These are phyloP conservation scores for Globia sparganii DNA, from an alignment of 2,888 invertebrate genomes.

Conservation along the genomic window DNA sequence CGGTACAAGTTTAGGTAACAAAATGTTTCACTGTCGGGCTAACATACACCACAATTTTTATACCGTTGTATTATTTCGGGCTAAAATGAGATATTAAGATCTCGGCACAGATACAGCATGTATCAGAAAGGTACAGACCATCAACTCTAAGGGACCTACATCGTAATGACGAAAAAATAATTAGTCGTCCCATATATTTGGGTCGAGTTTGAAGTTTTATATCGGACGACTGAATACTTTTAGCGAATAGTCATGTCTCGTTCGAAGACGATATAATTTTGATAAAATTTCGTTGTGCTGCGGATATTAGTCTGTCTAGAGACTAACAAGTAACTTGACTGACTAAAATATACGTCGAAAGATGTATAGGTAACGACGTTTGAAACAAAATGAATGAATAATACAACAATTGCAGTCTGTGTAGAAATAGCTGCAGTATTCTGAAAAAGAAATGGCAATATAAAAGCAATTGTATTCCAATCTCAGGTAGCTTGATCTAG, in stretches of 20 bases:
- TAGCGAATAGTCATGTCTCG: too few species aligned
- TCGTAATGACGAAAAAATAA: too few species aligned
- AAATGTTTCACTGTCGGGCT: neutral
- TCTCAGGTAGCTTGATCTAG: constrained; percentile 28
- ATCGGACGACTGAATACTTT: neutral
- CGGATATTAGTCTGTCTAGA: neutral
- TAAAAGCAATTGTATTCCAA: constrained; percentile 20
- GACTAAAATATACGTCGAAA: neutral
- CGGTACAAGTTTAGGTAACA: constrained; percentile 1
- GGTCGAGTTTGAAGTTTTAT: neutral
- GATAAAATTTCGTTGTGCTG: neutral
- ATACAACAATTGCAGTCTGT: constrained; percentile 5
- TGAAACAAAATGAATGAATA: constrained; percentile 30
- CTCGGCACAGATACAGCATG: neutral
- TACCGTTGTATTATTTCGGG: too few species aligned
- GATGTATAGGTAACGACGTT: neutral
- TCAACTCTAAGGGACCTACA: too few species aligned
- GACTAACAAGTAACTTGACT: neutral
- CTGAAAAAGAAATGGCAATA: neutral
- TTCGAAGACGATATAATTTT: neutral
- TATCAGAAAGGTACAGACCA: too few species aligned
- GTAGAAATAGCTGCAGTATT: constrained; percentile 8
- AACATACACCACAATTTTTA: neutral
- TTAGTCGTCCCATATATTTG: too few species aligned
- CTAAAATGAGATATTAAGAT: neutral